phyloP scores from a whole-genome alignment of 2,888 invertebrate species.

The Zaprionus bogoriensis region DNA sequence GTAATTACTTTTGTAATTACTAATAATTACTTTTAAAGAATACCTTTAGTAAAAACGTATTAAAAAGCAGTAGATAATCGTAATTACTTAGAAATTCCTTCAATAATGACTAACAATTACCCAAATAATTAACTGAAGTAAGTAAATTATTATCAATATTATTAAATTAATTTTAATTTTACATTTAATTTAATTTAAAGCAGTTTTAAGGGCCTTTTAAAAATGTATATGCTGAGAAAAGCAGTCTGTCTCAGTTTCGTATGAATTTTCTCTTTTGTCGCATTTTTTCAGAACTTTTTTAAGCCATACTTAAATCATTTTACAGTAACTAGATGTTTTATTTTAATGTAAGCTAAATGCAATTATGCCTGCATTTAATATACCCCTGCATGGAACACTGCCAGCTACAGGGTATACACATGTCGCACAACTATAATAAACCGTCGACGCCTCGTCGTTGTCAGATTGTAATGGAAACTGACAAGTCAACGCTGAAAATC shows the following conservation, averaged over 20 bases:
- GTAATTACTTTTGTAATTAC: neutral
- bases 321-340: no score
- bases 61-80: no score
- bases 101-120: neutral
- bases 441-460: constrained; percentile 2
- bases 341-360: no score
- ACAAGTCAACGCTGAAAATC: constrained; percentile 39
- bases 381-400: neutral
- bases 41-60: no score
- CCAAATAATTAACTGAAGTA: neutral
- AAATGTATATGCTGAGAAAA: no score
- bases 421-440: constrained; percentile 10
- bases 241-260: no score
- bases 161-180: neutral
- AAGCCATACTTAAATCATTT: no score
- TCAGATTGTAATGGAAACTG: constrained; percentile 41
- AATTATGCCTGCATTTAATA: no score
- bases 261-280: no score
- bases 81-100: neutral
- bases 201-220: no score
- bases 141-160: neutral
- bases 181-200: no score
- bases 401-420: constrained; percentile 17
- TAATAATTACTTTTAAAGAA: neutral
- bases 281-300: no score